Evolutionary conservation across 92 coral and sea anemone genomes (phyloP), one percentile per base, ranked within the genome.

Genomic region (Zoanthus gigantus): DNA sequence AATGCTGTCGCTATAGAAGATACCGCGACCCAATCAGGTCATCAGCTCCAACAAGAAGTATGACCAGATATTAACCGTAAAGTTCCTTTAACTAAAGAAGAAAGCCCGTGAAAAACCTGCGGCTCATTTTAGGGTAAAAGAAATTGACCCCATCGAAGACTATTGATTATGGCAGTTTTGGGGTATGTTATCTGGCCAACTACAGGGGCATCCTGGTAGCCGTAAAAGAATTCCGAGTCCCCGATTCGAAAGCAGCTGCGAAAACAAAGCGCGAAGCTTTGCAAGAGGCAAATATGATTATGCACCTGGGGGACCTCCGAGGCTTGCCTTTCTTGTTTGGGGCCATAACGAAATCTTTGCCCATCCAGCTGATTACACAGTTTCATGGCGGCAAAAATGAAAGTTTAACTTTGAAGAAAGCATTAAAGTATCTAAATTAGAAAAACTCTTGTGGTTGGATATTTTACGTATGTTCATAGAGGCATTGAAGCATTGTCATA

Each of bases 181-280:
- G 93, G 50, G 76, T 61, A 18, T 86, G 93, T 81, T 85, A 90
- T 54, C 74, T 90, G 30, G 93, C 93, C 58, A 30, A 83, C 11
- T 86, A 90, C 82, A 73, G 90, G 74, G 90, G 88, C 12, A 86
- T 86, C 76, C 28, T 72, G 76, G 90, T 90, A 4, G 90, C 83
- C 2, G 90, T 79, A 17, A 86, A 81, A 46, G 84, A 86, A 60
- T 81, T 61, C 68, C 63, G 31, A 76, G 77, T 72, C 77, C 77
- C 52, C 50, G 52, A 72, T 16, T 72, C 77, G 50, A 72, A 72
- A 48, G 77, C 77, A 72, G 73, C 14, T 3, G 17, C 63, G 28
- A 45, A 85, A 42, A 54, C 71, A 37, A 85, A 85, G 57, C 18
- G 68, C 34, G 75, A 85, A 42, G 72, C 79, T 5, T 44, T 85